Conservation (phyloP, 2,797 vertebrate genomes). For the Peromyscus eremicus region DNA sequence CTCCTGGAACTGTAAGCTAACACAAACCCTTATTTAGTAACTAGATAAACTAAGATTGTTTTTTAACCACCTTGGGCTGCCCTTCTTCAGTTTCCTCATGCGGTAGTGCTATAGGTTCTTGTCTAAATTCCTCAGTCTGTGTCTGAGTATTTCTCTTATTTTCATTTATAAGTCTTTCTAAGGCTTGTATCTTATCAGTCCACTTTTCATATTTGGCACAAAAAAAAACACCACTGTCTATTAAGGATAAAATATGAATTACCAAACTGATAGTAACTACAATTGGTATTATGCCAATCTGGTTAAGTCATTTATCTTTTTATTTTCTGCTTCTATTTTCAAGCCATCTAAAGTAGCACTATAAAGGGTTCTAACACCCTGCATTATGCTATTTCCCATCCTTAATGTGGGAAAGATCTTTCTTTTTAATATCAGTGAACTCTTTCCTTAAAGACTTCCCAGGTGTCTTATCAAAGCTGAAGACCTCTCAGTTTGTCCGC, state of each 20-base stretch:
- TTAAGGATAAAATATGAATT: background rate
- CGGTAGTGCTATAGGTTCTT: background rate
- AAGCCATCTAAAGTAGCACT: background rate
- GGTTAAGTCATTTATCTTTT: background rate
- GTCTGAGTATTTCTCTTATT: background rate
- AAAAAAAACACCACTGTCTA: background rate
- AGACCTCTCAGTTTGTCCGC: background rate
- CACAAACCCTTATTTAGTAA: background rate
- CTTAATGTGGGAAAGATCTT: background rate
- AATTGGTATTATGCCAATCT: background rate
- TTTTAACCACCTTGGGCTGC: background rate
- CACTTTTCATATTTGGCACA: background rate
- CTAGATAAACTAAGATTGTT: background rate
- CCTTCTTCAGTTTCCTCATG: background rate
- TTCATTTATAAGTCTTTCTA: background rate
- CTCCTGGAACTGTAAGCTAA: background rate
- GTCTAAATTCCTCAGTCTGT: background rate
- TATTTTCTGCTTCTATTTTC: background rate
- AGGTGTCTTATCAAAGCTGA: background rate
- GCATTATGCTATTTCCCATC: background rate
- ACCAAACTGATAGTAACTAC: background rate
- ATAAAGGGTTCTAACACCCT: background rate
- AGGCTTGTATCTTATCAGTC: background rate
- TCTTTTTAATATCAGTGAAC: background rate
- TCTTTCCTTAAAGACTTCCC: background rate